Evolutionary conservation across 1,140 invertebrate genomes (phyloP), one percentile per base, ranked within the genome.

Genomic region (Brachionus asplanchnoidis): DNA sequence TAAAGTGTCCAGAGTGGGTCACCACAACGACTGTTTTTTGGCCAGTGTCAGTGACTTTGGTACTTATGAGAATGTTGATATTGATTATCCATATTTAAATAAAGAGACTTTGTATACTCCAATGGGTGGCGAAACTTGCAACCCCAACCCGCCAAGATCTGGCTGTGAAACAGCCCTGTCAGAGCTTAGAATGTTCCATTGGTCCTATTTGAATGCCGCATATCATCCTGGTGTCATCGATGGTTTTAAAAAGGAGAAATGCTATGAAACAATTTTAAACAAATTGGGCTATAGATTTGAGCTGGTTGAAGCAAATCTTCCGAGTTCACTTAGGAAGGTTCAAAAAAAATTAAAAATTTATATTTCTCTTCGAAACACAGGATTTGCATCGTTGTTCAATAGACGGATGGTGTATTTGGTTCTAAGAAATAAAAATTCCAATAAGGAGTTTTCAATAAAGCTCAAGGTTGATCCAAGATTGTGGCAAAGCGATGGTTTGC

Each of bases 1-100:
- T 23, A 20, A 28, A 12, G 40, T 23, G 23, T 77, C 73, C 26
- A 46, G 73, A 46, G 73, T 77, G 3, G 86, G 84, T 17, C 82
- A 86, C 46, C 86, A 86, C 42, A 86, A 86, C 66, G 86, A 86
- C 60, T 86, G 86, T 77, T 86, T 86, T 83, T 40, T 86, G 77
- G 80, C 85, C 4, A 83, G 75, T 50, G 60, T 53, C 60, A 36
- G 53, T 66, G 86, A 86, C 70, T 78, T 85, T 28, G 86, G 86
- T 14, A 86, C 86, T 11, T 86, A 86, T 75, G 8, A 36, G 20
- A 60, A 86, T 68, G 84, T 83, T n/a, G 26, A 73, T 53, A 53
- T 68, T 40, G 86, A 86, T 17, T 86, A 85, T 28, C 86, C 85
- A 3, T 86, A 86, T 53, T 82, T 86, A 17, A 28, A 65, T 0